Percentiles rank a stretch among this genome's conserved stretches.
These are phyloP conservation scores for Cardiocondyla obscurior DNA, from an alignment of 1,140 invertebrate species.

Conservation along the genomic window DNA sequence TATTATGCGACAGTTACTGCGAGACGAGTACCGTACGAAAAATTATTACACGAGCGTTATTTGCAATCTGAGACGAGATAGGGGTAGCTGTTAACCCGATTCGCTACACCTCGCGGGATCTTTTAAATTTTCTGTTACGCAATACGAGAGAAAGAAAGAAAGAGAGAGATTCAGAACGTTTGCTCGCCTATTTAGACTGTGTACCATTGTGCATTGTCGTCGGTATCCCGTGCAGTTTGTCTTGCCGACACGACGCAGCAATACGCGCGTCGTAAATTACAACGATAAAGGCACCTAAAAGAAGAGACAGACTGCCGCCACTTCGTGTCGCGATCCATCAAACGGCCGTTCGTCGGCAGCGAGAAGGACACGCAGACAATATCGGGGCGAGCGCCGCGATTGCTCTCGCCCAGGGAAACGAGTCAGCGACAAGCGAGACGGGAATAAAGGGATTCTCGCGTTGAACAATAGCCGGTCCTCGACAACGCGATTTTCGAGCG, in stretches of 20 bases:
- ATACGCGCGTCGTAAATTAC: constrained; percentile 59
- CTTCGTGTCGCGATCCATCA: constrained; percentile 28
- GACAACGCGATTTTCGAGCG: constrained; percentile 59
- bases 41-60: constrained; percentile 14
- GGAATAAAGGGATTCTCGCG: constrained; percentile 6
- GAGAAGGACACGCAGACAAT: constrained; percentile 12
- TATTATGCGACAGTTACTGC: not conserved
- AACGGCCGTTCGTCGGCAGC: constrained; percentile 14
- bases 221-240: constrained; percentile 23
- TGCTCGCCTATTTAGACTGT: constrained; percentile 1
- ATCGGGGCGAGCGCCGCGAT: constrained; percentile 15
- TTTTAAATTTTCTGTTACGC: constrained; percentile 23
- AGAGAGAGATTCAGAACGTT: constrained; percentile 10
- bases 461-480: constrained; percentile 55
- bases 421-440: not conserved
- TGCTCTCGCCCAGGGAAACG: constrained; percentile 6
- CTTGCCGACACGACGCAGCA: not conserved
- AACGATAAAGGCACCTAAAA: constrained; percentile 48
- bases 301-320: constrained; percentile 56
- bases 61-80: not conserved
- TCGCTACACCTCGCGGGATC: not conserved
- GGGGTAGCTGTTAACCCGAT: not conserved
- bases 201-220: not conserved
- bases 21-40: not conserved
- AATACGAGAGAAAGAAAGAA: no score